Evolutionary conservation across 2,113 vertebrate genomes (phyloP).

Genomic region (Mirza zaza): DNA sequence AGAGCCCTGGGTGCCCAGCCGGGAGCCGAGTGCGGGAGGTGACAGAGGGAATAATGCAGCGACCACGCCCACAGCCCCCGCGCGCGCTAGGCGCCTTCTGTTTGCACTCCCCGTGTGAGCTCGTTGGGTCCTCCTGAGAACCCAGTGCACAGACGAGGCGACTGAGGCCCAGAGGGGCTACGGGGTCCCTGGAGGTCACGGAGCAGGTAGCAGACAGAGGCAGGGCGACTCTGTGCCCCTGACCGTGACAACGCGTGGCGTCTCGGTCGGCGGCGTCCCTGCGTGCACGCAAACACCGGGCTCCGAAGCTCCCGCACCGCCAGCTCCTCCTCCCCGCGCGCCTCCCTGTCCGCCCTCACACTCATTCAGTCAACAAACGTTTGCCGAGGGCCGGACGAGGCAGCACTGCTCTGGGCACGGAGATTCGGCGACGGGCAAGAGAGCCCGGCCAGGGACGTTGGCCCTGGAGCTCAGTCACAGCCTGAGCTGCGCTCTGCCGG

Average conservation of each 20-base stretch:
- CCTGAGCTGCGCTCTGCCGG: no score
- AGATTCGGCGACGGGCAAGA: neutral
- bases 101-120: neutral
- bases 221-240: neutral
- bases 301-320: neutral
- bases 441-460: accelerated
- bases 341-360: neutral
- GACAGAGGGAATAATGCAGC: accelerated
- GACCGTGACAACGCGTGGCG: accelerated
- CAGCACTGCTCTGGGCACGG: no score
- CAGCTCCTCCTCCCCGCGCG: neutral
- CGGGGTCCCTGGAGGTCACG: neutral
- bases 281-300: accelerated
- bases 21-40: neutral
- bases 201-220: neutral
- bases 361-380: neutral
- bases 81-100: accelerated
- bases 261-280: accelerated
- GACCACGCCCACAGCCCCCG: no score
- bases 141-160: neutral
- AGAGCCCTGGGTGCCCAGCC: neutral
- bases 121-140: neutral
- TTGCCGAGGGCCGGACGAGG: accelerated
- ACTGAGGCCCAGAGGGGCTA: neutral
- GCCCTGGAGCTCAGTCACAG: no score